Conservation (phyloP, 2,113 vertebrate genomes). For the Brachypodius melanocephalos region DNA sequence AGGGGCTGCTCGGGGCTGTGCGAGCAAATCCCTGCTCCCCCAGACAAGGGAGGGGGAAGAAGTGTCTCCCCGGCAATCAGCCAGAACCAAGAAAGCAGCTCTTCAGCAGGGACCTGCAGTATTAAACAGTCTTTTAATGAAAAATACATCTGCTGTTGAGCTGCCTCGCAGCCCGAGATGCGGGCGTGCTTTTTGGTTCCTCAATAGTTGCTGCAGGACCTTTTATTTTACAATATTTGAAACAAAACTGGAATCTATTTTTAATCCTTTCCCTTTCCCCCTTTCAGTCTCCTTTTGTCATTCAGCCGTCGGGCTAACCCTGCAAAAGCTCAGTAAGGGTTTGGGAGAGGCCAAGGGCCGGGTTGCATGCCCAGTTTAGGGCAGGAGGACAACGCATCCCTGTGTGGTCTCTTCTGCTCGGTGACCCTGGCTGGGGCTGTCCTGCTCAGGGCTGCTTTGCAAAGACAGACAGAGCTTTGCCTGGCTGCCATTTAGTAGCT, state of each 20-base stretch:
- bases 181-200: neutral
- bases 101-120: neutral
- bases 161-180: rapidly evolving
- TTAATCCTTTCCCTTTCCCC: neutral
- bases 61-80: neutral
- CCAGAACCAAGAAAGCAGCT: neutral
- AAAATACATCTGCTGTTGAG: constrained; percentile 2
- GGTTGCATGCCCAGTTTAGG: neutral
- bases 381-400: neutral
- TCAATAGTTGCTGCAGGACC: neutral
- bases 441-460: neutral
- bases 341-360: neutral
- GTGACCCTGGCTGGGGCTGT: neutral
- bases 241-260: constrained; percentile 39
- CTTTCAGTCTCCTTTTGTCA: neutral
- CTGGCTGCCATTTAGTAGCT: neutral
- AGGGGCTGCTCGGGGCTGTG: neutral
- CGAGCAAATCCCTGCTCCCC: neutral
- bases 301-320: neutral
- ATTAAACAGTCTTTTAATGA: constrained; percentile 29
- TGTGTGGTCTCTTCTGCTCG: neutral
- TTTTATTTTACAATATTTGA: constrained; percentile 5
- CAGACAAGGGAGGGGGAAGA: neutral
- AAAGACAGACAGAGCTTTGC: neutral
- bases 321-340: neutral